Conservation (phyloP, 2,113 vertebrate genomes). For the Campylomormyrus numenius region DNA sequence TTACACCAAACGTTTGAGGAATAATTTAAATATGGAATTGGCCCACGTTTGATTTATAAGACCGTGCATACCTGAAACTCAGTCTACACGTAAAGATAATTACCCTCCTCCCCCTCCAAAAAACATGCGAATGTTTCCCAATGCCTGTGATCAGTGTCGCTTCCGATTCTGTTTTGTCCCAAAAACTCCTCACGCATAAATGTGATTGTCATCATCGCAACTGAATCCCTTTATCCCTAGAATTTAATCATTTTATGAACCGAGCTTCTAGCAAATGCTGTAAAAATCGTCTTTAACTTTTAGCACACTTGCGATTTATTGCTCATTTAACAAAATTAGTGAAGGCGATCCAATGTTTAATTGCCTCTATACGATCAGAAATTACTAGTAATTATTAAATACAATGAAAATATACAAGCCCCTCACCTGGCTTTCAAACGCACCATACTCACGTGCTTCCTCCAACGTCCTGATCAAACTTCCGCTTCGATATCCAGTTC, state of each 20-base stretch:
- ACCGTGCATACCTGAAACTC: background rate
- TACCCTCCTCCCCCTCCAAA: background rate
- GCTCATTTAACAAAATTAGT: background rate
- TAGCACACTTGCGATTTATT: background rate
- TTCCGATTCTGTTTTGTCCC: background rate
- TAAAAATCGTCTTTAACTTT: background rate
- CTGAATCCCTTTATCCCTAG: background rate
- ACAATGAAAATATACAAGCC: background rate
- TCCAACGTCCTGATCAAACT: background rate
- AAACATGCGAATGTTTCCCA: background rate
- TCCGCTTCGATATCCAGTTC: background rate
- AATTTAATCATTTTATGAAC: background rate
- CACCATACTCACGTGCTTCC: slow-evolving; percentile 48
- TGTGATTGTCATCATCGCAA: background rate
- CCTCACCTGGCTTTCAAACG: slow-evolving; percentile 55
- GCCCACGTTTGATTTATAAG: background rate
- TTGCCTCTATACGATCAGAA: background rate
- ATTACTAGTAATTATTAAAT: background rate
- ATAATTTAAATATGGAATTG: background rate
- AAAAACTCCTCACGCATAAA: background rate
- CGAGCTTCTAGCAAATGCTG: background rate
- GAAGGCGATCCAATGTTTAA: background rate
- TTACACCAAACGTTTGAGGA: background rate
- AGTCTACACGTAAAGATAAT: background rate
- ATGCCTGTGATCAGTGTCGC: background rate